Conservation (phyloP, 92 coral and sea anemone species). For the Diadumene lineata region DNA sequence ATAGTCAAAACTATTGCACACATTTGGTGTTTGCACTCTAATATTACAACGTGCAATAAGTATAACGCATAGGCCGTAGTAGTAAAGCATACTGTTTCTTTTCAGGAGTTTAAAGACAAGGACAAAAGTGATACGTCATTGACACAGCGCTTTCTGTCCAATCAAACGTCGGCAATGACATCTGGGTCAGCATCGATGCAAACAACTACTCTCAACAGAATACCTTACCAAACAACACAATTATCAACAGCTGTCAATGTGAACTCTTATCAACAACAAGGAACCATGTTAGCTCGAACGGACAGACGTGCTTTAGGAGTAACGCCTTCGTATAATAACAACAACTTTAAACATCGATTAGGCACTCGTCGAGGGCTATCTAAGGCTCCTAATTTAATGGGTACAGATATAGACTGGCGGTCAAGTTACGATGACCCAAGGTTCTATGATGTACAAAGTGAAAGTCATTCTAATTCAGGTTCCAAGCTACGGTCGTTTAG, state of each 20-base stretch:
- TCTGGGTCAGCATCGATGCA: conserved; percentile 36
- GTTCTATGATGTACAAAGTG: conserved; percentile 49
- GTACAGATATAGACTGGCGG: conserved; percentile 69
- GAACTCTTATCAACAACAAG: conserved; percentile 59
- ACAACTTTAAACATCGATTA: conserved; percentile 65
- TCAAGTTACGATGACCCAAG: conserved; percentile 43
- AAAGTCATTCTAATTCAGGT: conserved; percentile 51
- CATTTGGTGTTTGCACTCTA: no score
- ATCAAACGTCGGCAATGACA: conserved; percentile 18
- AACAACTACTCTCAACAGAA: conserved; percentile 35
- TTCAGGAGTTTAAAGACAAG: background rate
- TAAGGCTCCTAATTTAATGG: conserved; percentile 39
- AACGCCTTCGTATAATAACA: conserved; percentile 44
- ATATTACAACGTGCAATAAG: no score
- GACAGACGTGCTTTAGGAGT: conserved; percentile 86
- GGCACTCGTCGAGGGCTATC: conserved; percentile 69
- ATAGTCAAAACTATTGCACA: no score
- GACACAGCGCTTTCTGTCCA: background rate
- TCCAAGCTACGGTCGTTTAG: conserved; percentile 80
- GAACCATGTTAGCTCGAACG: conserved; percentile 58
- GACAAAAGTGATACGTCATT: background rate
- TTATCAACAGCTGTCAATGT: conserved; percentile 65
- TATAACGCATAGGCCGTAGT: background rate
- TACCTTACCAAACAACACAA: conserved; percentile 67
- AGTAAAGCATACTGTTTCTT: background rate